These are phyloP conservation scores for Platorchestia sp. DNA, from an alignment of 1,140 invertebrate genomes.

Conservation along the genomic window DNA sequence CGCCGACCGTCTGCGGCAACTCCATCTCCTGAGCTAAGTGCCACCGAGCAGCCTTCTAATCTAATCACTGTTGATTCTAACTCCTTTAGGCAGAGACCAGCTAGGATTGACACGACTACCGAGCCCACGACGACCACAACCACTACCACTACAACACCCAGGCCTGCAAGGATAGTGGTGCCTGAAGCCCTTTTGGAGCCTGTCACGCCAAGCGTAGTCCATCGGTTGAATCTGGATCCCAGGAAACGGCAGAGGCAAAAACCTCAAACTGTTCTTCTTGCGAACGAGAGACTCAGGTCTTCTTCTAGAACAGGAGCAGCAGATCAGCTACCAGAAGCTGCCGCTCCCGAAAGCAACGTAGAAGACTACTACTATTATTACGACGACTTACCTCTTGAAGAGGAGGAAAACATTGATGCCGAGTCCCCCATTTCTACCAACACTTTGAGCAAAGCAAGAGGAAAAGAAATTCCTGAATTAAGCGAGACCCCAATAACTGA, in stretches of 20 bases:
- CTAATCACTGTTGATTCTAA: constrained; percentile 31
- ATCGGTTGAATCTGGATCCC: constrained; percentile 29
- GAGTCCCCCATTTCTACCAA: not conserved
- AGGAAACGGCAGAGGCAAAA: not conserved
- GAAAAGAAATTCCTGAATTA: constrained; percentile 8
- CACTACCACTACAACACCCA: constrained; percentile 61
- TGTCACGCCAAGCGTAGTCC: constrained; percentile 11
- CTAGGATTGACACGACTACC: constrained; percentile 22
- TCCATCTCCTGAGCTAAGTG: not conserved
- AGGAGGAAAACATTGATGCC: not conserved
- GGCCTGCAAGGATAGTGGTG: constrained; percentile 55
- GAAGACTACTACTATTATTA: constrained; percentile 62
- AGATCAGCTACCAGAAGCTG: constrained; percentile 28
- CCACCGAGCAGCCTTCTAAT: not conserved
- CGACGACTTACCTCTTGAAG: constrained; percentile 58
- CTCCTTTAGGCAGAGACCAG: constrained; percentile 44
- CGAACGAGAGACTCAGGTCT: not conserved
- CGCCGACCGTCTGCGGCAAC: constrained; percentile 26
- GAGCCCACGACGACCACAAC: constrained; percentile 38
- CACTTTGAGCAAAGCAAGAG: not conserved
- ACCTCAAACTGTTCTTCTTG: not conserved
- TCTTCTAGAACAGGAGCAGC: constrained; percentile 15
- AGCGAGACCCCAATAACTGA: not conserved
- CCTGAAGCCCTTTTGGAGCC: not conserved
- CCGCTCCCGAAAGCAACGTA: constrained; percentile 57